phyloP scores from a whole-genome alignment of 2,113 vertebrate genomes.

The Campylorhamphus procurvoides region DNA sequence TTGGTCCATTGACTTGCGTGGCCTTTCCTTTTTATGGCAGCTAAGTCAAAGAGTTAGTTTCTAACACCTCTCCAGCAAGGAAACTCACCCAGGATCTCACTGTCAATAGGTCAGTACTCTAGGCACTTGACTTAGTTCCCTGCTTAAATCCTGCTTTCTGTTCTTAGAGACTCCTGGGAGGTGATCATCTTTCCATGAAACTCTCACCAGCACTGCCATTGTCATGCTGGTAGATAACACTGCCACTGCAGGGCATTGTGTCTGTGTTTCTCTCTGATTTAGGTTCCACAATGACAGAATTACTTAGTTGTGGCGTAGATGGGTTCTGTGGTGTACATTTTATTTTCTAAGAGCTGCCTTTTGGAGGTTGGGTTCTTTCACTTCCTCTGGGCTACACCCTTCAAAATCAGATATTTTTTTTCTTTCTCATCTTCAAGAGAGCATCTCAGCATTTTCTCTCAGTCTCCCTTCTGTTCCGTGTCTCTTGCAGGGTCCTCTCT shows the following conservation, averaged over 20 bases:
- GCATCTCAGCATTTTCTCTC: neutral
- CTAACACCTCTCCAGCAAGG: neutral
- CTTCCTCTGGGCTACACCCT: neutral
- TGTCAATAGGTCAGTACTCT: neutral
- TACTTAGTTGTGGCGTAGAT: neutral
- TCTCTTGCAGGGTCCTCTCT: neutral
- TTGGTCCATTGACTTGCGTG: neutral
- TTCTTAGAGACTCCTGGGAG: neutral
- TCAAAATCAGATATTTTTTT: neutral
- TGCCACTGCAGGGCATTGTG: neutral
- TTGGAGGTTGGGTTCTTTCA: neutral
- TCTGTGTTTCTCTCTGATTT: neutral
- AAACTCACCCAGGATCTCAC: neutral
- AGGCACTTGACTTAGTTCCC: neutral
- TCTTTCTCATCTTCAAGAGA: neutral
- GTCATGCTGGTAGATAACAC: neutral
- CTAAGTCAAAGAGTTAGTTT: neutral
- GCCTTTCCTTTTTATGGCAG: neutral
- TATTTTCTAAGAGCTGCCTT: neutral
- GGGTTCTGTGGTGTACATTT: neutral
- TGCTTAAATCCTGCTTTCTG: neutral
- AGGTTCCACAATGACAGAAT: neutral
- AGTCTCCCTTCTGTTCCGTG: neutral
- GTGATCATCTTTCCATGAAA: neutral
- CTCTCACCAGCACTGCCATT: neutral